phyloP scores from a whole-genome alignment of 1,140 invertebrate genomes.

The Eubasilissa regina region DNA sequence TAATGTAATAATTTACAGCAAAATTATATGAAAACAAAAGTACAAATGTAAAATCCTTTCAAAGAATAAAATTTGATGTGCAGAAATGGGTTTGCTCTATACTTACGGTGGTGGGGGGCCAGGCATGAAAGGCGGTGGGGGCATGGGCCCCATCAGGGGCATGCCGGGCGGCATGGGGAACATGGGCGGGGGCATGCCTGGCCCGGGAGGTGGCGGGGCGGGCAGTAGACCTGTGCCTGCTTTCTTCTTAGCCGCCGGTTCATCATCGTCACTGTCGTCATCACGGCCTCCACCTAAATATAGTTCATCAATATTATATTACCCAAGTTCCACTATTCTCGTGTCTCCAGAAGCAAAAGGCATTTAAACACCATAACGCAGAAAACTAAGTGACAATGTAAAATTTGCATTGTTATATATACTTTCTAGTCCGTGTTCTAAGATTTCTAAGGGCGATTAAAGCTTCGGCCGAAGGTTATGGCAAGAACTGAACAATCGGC shows the following conservation, averaged over 20 bases:
- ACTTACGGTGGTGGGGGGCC: slow-evolving; percentile 67
- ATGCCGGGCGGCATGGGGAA: slow-evolving; percentile 73
- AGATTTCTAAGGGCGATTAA: too few species aligned
- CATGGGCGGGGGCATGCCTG: slow-evolving; percentile 70
- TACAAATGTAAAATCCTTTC: neutral
- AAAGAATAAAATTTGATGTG: neutral
- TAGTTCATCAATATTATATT: too few species aligned
- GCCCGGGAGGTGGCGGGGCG: slow-evolving; percentile 69
- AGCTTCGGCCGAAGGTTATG: too few species aligned
- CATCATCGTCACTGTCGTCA: slow-evolving; percentile 85
- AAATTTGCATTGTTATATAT: too few species aligned
- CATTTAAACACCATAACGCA: too few species aligned
- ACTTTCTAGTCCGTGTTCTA: too few species aligned
- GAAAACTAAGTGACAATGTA: too few species aligned
- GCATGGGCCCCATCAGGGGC: slow-evolving; percentile 82
- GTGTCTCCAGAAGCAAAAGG: too few species aligned
- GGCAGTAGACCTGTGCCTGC: slow-evolving; percentile 65
- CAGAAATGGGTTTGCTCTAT: slow-evolving; percentile 5
- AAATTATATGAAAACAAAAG: too few species aligned
- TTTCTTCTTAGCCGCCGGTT: slow-evolving; percentile 82
- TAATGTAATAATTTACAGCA: too few species aligned
- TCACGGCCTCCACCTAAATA: slow-evolving; percentile 71
- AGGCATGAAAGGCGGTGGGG: slow-evolving; percentile 81
- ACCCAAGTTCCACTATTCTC: too few species aligned
- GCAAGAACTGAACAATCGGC: too few species aligned